These are phyloP conservation scores for Boloria euphrosyne DNA, from an alignment of 2,888 invertebrate species.

Conservation along the genomic window DNA sequence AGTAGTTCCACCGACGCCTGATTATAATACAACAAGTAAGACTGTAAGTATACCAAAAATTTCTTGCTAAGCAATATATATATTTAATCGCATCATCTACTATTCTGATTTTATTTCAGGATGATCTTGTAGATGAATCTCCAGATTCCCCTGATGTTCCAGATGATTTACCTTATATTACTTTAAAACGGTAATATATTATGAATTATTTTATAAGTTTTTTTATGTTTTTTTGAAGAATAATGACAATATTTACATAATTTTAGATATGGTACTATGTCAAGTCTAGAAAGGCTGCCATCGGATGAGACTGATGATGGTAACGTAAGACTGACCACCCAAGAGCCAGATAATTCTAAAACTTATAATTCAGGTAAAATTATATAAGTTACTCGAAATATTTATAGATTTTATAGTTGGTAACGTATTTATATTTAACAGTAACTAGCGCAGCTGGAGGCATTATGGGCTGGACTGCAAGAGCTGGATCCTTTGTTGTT, in stretches of 20 bases:
- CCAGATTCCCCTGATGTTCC: conserved; percentile 86
- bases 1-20: conserved; percentile 89
- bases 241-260: conserved; percentile 16
- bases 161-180: conserved; percentile 88
- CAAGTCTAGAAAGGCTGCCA: conserved; percentile 86
- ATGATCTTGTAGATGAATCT: conserved; percentile 84
- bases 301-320: conserved; percentile 84
- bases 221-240: conserved; percentile 14
- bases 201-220: conserved; percentile 7
- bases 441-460: conserved; percentile 73
- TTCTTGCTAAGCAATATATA: conserved; percentile 14
- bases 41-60: conserved; percentile 61
- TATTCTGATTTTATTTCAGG: conserved; percentile 51
- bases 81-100: conserved; percentile 2
- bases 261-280: conserved; percentile 85
- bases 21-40: conserved; percentile 74
- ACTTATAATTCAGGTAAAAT: conserved; percentile 41
- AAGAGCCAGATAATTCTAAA: conserved; percentile 65
- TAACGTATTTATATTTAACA: conserved; percentile 32
- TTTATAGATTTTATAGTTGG: neutral
- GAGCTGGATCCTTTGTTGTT: conserved; percentile 90
- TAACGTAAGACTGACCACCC: conserved; percentile 72
- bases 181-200: conserved; percentile 81
- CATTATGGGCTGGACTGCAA: conserved; percentile 89
- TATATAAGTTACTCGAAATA: neutral